Conservation (phyloP, 2,888 invertebrate genomes). For the Allygus modestus region DNA sequence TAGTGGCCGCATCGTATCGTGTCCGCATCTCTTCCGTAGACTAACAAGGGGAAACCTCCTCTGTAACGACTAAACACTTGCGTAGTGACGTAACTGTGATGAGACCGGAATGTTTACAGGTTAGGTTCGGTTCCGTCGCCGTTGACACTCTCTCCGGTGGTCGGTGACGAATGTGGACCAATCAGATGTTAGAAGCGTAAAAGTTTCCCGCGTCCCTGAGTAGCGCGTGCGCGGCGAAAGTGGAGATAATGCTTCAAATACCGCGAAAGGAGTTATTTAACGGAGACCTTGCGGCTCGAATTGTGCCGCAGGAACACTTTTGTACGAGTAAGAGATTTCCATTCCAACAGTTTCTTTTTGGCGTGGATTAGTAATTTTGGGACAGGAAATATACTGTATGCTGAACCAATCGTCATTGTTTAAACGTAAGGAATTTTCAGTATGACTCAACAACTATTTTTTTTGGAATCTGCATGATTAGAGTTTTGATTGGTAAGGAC, state of each 20-base stretch:
- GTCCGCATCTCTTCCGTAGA: not conserved
- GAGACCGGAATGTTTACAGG: not conserved
- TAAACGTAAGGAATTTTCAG: no score
- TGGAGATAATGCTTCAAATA: conserved; percentile 22
- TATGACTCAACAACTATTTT: no score
- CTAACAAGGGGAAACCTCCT: conserved; percentile 2
- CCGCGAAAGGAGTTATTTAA: conserved; percentile 34
- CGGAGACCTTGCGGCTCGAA: conserved; percentile 3
- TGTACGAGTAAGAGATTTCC: not conserved
- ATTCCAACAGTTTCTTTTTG: not conserved
- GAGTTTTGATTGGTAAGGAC: no score
- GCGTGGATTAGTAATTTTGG: no score
- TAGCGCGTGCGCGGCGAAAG: conserved; percentile 28
- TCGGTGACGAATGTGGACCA: conserved; percentile 17
- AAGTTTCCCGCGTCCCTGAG: conserved; percentile 15
- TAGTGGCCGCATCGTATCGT: not conserved
- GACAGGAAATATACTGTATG: no score
- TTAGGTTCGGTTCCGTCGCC: not conserved
- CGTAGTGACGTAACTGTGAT: conserved; percentile 4
- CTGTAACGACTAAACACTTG: not conserved
- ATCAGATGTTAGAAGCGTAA: not conserved
- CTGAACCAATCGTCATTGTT: no score
- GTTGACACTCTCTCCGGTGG: conserved; percentile 27
- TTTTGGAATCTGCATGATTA: no score
- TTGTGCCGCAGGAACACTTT: not conserved